Evolutionary conservation across 2,888 invertebrate species (phyloP), one percentile per base, ranked within the genome.

Genomic region (Drosophila atripex): DNA sequence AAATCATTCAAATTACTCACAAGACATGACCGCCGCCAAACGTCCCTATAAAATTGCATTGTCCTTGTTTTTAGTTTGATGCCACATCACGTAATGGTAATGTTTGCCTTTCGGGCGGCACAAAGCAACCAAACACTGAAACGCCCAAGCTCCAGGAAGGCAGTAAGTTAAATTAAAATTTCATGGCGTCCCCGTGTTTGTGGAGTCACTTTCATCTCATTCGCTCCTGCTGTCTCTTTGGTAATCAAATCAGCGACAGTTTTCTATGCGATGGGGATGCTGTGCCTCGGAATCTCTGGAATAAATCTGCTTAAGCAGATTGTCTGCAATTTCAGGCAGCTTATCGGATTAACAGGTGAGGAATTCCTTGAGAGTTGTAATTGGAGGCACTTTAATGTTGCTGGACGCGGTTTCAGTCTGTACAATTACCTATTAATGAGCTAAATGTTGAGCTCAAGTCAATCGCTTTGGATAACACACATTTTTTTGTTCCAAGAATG

Each of bases 31-130:
- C 38, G 61, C 69, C 69, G 68, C 57, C 71, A 76, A 82, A 84
- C 80, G 76, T 76, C 76, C 86, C 85, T 73, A 84, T 84, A 80
- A 86, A 84, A 80, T 68, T 84, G 86, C 86, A 84, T 76, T 86
- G 78, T 76, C 74, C 74, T 71, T 79, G 63, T 77, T 75, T 86
- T 86, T 86, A 85, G 86, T 86, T 86, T 41, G 65, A 73, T 69
- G 66, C 64, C 78, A 16, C 46, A 47, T 57, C 73, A 71, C 75
- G 70, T 80, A 68, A 72, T 71, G 61, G 59, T 77, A 69, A 78
- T 78, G 84, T 73, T 79, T 65, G 59, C 43, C 70, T 82, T 75
- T 51, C 25, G 39, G 46, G 16, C 30, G 43, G 32, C 50, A 23
- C 64, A 61, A 45, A 64, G 38, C 45, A 49, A 52, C 25, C 28